A percentile compares a stretch with the other conserved stretches of the same genome.
phyloP scores from a whole-genome alignment of 2,888 invertebrate genomes.

The Eupeodes luniger region DNA sequence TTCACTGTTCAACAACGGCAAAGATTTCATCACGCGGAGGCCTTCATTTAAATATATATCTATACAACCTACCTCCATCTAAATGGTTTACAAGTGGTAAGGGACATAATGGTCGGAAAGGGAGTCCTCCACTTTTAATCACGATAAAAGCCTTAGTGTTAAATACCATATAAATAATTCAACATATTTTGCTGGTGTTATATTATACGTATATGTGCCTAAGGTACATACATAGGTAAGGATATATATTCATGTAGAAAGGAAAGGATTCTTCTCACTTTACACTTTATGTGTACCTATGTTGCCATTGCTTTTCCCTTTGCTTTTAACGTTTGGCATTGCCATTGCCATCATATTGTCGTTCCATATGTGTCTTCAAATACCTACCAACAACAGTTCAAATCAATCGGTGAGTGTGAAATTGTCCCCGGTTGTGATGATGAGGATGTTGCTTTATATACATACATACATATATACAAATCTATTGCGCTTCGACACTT shows the following conservation, averaged over 20 bases:
- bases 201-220: neutral
- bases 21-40: conserved; percentile 54
- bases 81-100: conserved; percentile 15
- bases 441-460: conserved; percentile 32
- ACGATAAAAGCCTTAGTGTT: conserved; percentile 73
- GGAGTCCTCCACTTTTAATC: conserved; percentile 63
- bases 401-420: conserved; percentile 75
- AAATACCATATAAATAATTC: conserved; percentile 74
- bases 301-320: neutral
- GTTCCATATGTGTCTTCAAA: neutral
- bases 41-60: neutral
- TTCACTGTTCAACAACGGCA: conserved; percentile 44
- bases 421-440: conserved; percentile 55
- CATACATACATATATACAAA: too few species aligned
- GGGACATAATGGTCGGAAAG: conserved; percentile 28
- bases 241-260: neutral
- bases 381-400: conserved; percentile 34
- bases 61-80: neutral
- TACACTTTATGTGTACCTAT: neutral
- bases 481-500: conserved; percentile 64
- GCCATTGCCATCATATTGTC: neutral
- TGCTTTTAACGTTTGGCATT: too few species aligned
- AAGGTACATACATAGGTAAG: neutral
- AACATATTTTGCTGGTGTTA: conserved; percentile 53
- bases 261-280: neutral